Evolutionary conservation across 2,888 invertebrate genomes (phyloP).

Genomic region (Ernsta delagoae): DNA sequence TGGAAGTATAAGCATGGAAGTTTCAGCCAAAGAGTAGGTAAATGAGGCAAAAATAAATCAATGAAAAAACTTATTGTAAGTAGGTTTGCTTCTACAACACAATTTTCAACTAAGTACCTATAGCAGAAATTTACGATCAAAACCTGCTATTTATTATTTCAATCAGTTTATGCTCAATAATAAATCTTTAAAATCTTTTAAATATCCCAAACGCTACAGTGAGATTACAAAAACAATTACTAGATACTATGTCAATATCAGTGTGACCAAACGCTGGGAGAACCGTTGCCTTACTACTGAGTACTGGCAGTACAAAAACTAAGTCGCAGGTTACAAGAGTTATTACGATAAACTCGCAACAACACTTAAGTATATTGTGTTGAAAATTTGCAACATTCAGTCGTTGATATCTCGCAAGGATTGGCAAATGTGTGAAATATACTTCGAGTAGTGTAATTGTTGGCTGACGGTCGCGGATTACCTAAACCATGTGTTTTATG

Average conservation of each 20-base stretch:
- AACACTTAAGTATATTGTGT: conserved; percentile 35
- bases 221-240: too few species aligned
- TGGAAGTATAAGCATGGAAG: too few species aligned
- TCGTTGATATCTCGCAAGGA: conserved; percentile 33
- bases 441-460: conserved; percentile 18
- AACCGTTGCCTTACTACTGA: not conserved
- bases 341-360: conserved; percentile 34
- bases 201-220: too few species aligned
- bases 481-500: not conserved
- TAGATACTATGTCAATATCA: not conserved
- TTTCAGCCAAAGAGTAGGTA: too few species aligned
- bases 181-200: too few species aligned
- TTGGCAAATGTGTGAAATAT: conserved; percentile 34
- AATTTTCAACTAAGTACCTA: too few species aligned
- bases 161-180: too few species aligned
- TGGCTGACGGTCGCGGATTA: conserved; percentile 2
- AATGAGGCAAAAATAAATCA: too few species aligned
- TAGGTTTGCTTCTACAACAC: too few species aligned
- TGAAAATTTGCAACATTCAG: conserved; percentile 35
- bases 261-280: not conserved
- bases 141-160: too few species aligned
- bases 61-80: too few species aligned
- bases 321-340: conserved; percentile 19
- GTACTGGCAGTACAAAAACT: conserved; percentile 2
- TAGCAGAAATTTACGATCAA: too few species aligned